A percentile compares a stretch with the other conserved stretches of the same genome.
phyloP scores from a whole-genome alignment of 53 echinoderm and acorn worm species.

The Antedon mediterranea region DNA sequence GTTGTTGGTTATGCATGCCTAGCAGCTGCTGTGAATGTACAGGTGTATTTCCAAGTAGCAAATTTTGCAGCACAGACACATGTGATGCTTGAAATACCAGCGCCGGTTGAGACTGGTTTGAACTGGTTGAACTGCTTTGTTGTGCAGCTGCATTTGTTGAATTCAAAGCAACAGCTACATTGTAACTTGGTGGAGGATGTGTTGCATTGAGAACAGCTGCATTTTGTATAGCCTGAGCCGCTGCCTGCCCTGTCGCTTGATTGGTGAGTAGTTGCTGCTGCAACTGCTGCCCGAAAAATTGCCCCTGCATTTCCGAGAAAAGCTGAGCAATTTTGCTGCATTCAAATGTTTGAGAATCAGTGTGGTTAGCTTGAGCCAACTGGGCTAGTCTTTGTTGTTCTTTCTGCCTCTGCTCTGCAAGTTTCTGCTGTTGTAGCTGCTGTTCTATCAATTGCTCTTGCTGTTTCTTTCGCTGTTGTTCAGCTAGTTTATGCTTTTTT shows the following conservation, averaged over 20 bases:
- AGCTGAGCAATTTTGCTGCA: slow-evolving; percentile 34
- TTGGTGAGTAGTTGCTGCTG: slow-evolving; percentile 35
- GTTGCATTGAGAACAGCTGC: neutral
- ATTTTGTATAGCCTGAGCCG: slow-evolving; percentile 5
- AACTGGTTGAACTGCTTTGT: neutral
- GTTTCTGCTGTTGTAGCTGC: slow-evolving; percentile 25
- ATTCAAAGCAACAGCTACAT: slow-evolving; percentile 42
- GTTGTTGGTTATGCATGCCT: neutral
- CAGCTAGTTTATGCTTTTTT: slow-evolving; percentile 26
- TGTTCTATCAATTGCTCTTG: slow-evolving; percentile 7
- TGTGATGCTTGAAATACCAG: slow-evolving; percentile 7
- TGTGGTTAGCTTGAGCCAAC: slow-evolving; percentile 10
- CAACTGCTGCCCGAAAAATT: slow-evolving; percentile 34
- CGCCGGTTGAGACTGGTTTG: neutral
- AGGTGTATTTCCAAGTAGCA: slow-evolving; percentile 25
- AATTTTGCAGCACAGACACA: slow-evolving; percentile 39
- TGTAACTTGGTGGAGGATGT: slow-evolving; percentile 77
- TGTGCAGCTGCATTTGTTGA: neutral
- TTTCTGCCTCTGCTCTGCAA: slow-evolving; percentile 7
- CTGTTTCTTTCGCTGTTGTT: slow-evolving; percentile 25
- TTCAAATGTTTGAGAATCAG: neutral
- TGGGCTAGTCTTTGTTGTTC: slow-evolving; percentile 13
- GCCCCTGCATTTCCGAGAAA: slow-evolving; percentile 38
- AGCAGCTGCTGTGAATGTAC: slow-evolving; percentile 5
- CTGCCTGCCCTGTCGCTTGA: slow-evolving; percentile 6